These are phyloP conservation scores for Diaprepes abbreviatus DNA, from an alignment of 2,888 invertebrate genomes.

Conservation along the genomic window DNA sequence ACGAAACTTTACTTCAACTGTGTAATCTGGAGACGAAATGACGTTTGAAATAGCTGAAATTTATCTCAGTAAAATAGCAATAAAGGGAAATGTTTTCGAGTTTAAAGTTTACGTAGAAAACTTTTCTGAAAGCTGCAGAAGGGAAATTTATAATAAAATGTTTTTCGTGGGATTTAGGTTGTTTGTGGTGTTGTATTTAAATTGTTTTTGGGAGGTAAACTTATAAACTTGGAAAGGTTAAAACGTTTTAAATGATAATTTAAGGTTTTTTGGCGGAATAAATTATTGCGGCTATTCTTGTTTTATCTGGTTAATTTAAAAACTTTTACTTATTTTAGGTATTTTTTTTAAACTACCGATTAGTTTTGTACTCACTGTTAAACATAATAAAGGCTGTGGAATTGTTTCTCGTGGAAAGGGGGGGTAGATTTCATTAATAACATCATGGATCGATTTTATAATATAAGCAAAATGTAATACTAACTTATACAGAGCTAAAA, in stretches of 20 bases:
- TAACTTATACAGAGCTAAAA: too few species aligned
- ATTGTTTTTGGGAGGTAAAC: background rate
- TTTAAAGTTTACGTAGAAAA: constrained; percentile 24
- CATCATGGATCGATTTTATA: too few species aligned
- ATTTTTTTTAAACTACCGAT: too few species aligned
- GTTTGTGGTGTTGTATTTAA: constrained; percentile 8
- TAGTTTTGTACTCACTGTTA: too few species aligned
- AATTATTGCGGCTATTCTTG: too few species aligned
- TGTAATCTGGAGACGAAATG: constrained; percentile 10
- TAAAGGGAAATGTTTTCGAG: constrained; percentile 23
- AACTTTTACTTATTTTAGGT: too few species aligned
- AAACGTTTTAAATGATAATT: background rate
- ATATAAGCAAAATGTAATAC: too few species aligned
- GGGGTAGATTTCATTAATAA: too few species aligned
- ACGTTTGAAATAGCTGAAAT: constrained; percentile 20
- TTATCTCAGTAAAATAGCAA: constrained; percentile 22
- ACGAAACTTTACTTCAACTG: constrained; percentile 4
- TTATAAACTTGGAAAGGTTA: background rate
- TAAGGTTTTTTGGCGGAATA: background rate
- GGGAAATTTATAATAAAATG: constrained; percentile 12
- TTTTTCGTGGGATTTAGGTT: background rate
- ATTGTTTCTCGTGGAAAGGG: too few species aligned
- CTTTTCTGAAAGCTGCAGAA: constrained; percentile 13
- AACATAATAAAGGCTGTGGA: too few species aligned
- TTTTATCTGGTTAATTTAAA: too few species aligned